phyloP scores from a whole-genome alignment of 2,113 vertebrate genomes.

The Psilopsiagon aurifrons region DNA sequence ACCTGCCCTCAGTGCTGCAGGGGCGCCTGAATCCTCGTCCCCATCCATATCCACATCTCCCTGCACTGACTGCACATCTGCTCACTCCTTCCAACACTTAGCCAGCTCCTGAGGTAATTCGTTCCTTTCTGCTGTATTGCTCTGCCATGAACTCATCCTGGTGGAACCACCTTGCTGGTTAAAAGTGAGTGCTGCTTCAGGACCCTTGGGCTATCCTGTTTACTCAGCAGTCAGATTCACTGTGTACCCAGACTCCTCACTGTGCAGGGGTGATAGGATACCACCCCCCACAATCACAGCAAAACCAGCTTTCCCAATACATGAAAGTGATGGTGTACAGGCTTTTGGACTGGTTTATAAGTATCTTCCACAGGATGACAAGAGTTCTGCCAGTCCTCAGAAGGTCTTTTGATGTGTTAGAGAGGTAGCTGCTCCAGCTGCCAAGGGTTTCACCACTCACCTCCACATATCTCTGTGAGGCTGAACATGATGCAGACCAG shows the following conservation, averaged over 20 bases:
- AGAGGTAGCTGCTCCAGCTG: neutral
- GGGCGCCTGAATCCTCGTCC: neutral
- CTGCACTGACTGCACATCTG: neutral
- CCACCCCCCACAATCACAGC: neutral
- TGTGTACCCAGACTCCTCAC: neutral
- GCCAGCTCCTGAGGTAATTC: neutral
- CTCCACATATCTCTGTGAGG: rapidly evolving
- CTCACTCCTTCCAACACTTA: rapidly evolving
- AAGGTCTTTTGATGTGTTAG: neutral
- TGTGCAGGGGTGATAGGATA: neutral
- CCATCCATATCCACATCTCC: neutral
- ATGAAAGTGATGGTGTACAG: neutral
- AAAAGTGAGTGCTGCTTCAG: neutral
- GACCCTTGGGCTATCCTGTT: neutral
- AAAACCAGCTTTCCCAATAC: neutral
- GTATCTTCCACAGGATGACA: neutral
- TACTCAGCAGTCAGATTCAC: neutral
- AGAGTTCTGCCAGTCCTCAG: neutral
- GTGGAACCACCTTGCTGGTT: neutral
- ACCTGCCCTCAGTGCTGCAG: rapidly evolving
- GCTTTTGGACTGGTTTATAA: neutral
- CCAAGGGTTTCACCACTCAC: neutral
- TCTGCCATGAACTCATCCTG: neutral
- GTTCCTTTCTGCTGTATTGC: neutral
- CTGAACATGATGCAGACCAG: neutral